Evolutionary conservation across 2,113 vertebrate species (phyloP).

Genomic region (Onychostoma macrolepis): DNA sequence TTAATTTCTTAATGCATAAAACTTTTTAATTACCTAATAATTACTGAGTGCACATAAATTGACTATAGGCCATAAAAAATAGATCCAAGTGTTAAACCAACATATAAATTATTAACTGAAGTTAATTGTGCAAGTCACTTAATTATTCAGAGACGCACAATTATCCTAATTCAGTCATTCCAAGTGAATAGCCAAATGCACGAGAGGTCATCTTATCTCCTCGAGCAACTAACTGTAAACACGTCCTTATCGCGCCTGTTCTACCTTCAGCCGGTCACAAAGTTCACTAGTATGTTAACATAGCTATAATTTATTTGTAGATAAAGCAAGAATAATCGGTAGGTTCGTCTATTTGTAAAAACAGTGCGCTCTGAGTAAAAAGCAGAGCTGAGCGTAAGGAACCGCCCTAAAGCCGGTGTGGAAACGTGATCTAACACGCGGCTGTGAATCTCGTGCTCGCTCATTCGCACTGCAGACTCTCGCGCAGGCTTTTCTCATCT

Average conservation of each 20-base stretch:
- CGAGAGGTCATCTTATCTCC: conserved; percentile 5
- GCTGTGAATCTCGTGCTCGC: background rate
- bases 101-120: conserved; percentile 33
- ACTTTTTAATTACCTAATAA: background rate
- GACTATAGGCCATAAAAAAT: background rate
- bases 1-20: background rate
- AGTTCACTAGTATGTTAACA: background rate
- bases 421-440: conserved; percentile 48
- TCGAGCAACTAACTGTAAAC: conserved; percentile 1
- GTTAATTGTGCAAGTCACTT: conserved; percentile 32
- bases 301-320: background rate
- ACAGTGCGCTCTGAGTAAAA: background rate
- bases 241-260: background rate
- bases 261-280: background rate
- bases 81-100: background rate
- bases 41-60: background rate
- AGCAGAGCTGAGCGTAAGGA: conserved; percentile 40
- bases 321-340: too few relatives aligned
- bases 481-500: conserved; percentile 31
- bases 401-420: conserved; percentile 54
- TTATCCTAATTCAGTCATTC: conserved; percentile 2
- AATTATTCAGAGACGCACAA: conserved; percentile 31
- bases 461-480: conserved; percentile 56
- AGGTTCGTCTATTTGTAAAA: background rate
- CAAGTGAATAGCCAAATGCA: background rate